Evolutionary conservation across 1,140 invertebrate species (phyloP).

Genomic region (Meteorus sp.): DNA sequence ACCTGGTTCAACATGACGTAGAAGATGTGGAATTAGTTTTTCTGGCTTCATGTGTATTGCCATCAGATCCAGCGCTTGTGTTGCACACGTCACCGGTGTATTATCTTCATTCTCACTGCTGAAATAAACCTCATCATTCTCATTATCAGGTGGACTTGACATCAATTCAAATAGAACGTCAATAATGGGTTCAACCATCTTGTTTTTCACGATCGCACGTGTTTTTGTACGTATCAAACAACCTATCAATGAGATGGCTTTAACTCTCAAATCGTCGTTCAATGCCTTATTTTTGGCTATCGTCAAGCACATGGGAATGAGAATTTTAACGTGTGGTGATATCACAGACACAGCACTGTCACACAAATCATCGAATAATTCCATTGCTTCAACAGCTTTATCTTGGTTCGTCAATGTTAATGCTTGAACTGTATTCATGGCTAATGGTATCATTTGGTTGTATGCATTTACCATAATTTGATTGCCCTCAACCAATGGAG

Average conservation of each 20-base stretch:
- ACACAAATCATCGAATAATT: conserved; percentile 73
- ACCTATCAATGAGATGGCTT: conserved; percentile 69
- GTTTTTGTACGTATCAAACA: conserved; percentile 70
- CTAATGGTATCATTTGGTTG: conserved; percentile 65
- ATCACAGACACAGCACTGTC: conserved; percentile 69
- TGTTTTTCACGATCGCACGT: conserved; percentile 74
- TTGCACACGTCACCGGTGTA: conserved; percentile 67
- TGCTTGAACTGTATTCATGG: conserved; percentile 64
- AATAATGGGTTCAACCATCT: conserved; percentile 73
- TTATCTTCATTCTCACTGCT: conserved; percentile 63
- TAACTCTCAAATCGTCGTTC: conserved; percentile 65
- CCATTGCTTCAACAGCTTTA: conserved; percentile 67
- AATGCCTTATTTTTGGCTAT: conserved; percentile 62
- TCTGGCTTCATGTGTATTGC: conserved; percentile 78
- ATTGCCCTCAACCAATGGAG: conserved; percentile 62
- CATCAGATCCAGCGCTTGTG: conserved; percentile 75
- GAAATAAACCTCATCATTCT: conserved; percentile 67
- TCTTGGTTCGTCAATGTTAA: conserved; percentile 63
- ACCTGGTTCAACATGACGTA: conserved; percentile 65
- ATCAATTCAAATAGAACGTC: conserved; percentile 71
- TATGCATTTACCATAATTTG: conserved; percentile 66
- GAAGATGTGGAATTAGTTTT: conserved; percentile 71
- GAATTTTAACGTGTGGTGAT: conserved; percentile 65
- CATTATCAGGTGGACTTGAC: conserved; percentile 63
- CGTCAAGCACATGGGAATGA: conserved; percentile 70